Conservation (phyloP, 2,797 vertebrate species). For the Acestrorhynchus altus region DNA sequence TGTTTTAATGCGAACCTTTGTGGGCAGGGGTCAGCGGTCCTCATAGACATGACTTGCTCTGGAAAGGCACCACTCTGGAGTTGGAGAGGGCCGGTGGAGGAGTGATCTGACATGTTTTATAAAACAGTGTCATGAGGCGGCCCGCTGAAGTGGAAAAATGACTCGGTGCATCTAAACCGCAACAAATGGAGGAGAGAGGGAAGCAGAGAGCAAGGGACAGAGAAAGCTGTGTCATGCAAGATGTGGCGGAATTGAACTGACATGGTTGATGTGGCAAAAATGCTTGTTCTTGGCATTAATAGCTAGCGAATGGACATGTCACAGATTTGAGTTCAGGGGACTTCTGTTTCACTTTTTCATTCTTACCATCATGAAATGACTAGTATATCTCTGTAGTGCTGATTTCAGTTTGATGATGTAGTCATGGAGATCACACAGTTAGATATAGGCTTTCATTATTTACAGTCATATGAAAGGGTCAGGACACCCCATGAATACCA, state of each 20-base stretch:
- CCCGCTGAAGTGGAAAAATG: constrained; percentile 60
- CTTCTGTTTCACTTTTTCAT: no score
- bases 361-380: no score
- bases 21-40: constrained; percentile 51
- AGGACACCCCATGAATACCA: no score
- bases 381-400: no score
- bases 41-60: constrained; percentile 34
- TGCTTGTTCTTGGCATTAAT: constrained; percentile 1
- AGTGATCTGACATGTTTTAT: constrained; percentile 66
- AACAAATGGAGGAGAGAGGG: constrained; percentile 46
- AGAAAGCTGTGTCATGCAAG: constrained; percentile 50
- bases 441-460: no score
- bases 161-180: constrained; percentile 55
- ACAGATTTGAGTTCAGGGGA: not conserved
- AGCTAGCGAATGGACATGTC: not conserved
- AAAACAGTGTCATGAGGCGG: constrained; percentile 62
- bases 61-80: constrained; percentile 45
- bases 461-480: no score
- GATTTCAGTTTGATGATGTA: no score
- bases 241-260: constrained; percentile 22
- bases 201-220: constrained; percentile 32
- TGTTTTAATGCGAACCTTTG: constrained; percentile 47
- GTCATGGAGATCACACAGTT: no score
- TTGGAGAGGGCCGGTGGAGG: constrained; percentile 49
- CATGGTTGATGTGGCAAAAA: constrained; percentile 23